These are phyloP conservation scores for Nylanderia fulva DNA, from an alignment of 1,140 invertebrate genomes.

Conservation along the genomic window DNA sequence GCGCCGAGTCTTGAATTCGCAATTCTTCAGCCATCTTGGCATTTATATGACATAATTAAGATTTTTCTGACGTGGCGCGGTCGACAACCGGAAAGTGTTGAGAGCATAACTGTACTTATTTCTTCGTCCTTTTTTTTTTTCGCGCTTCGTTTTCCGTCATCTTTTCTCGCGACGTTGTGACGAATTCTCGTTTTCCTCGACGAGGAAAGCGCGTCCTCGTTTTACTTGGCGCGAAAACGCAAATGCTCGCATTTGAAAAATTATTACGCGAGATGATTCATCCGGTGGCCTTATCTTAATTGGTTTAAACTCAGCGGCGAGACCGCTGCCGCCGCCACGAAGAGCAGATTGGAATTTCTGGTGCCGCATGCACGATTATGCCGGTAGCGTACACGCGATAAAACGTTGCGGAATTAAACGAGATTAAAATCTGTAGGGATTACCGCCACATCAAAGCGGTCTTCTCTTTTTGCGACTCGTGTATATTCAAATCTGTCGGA, in stretches of 20 bases:
- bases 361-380: constrained; percentile 58
- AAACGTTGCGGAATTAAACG: constrained; percentile 59
- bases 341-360: constrained; percentile 59
- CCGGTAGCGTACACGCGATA: constrained; percentile 55
- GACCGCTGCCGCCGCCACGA: background rate
- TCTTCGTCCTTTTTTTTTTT: background rate
- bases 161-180: background rate
- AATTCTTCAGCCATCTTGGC: constrained; percentile 35
- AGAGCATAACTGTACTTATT: too few species aligned
- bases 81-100: background rate
- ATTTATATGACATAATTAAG: constrained; percentile 62
- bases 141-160: background rate
- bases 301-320: constrained; percentile 46
- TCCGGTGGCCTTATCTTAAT: constrained; percentile 53
- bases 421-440: constrained; percentile 59
- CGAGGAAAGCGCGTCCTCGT: constrained; percentile 9
- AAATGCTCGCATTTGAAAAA: constrained; percentile 34
- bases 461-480: constrained; percentile 31
- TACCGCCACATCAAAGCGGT: constrained; percentile 47
- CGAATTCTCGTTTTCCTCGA: background rate
- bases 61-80: constrained; percentile 28
- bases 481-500: constrained; percentile 54
- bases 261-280: constrained; percentile 51
- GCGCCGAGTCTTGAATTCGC: constrained; percentile 25
- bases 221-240: background rate